Percentiles rank a stretch among this genome's conserved stretches.
phyloP scores from a whole-genome alignment of 2,797 vertebrate genomes.

The Thamnophis elegans region DNA sequence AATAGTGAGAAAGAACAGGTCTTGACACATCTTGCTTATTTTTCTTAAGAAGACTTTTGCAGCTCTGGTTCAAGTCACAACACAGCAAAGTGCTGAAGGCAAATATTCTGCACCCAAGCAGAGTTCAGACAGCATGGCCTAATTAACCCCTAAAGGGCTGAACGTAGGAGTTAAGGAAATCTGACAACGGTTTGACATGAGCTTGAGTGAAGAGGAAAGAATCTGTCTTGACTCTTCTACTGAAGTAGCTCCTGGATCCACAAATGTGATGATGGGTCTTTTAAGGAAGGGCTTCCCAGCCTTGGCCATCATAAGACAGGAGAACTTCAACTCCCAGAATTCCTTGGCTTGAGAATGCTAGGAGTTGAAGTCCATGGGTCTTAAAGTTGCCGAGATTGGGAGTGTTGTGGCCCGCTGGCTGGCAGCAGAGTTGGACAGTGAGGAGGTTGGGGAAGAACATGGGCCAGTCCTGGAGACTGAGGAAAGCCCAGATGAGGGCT shows the following conservation, averaged over 20 bases:
- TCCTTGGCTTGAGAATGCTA: too few species aligned
- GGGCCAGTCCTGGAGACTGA: too few species aligned
- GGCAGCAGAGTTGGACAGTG: too few species aligned
- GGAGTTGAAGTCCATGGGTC: too few species aligned
- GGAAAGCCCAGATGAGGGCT: too few species aligned
- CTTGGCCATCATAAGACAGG: too few species aligned
- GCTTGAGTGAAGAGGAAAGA: background rate
- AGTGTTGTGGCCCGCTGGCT: too few species aligned
- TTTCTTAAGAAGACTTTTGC: background rate
- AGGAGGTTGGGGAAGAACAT: too few species aligned
- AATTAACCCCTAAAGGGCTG: constrained; percentile 15
- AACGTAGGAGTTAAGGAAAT: constrained; percentile 3
- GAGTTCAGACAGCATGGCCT: constrained; percentile 6
- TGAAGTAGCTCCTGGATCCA: background rate
- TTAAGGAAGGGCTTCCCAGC: too few species aligned
- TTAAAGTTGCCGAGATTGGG: too few species aligned
- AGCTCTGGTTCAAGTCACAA: constrained; percentile 5
- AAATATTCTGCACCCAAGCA: background rate
- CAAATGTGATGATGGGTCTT: background rate
- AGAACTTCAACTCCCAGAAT: too few species aligned
- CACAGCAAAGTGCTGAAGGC: constrained; percentile 26
- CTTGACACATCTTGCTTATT: background rate
- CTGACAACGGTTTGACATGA: background rate
- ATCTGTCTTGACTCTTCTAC: background rate
- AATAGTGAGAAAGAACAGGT: background rate